Conservation (phyloP, 2,888 invertebrate genomes). For the Ormia ochracea region DNA sequence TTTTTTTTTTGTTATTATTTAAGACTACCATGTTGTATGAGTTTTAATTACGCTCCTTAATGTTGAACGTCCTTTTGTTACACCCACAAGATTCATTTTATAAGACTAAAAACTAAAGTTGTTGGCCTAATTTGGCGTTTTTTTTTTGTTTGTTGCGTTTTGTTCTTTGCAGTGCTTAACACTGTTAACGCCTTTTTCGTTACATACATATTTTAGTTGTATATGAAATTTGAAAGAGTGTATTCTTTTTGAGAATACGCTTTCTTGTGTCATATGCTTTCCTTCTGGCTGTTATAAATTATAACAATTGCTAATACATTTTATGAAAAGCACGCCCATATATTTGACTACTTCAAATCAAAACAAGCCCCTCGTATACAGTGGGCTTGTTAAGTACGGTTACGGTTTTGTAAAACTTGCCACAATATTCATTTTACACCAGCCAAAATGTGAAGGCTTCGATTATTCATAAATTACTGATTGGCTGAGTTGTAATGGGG, state of each 20-base stretch:
- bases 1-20: background rate
- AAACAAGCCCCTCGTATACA: too few species aligned
- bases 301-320: too few species aligned
- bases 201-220: constrained; percentile 5
- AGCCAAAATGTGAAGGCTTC: too few species aligned
- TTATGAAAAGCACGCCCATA: too few species aligned
- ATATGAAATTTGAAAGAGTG: constrained; percentile 15
- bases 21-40: constrained; percentile 13
- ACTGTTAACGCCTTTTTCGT: constrained; percentile 57
- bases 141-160: background rate
- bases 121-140: constrained; percentile 57
- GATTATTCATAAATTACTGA: too few species aligned
- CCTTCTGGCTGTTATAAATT: too few species aligned
- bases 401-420: too few species aligned
- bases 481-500: too few species aligned
- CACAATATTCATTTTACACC: too few species aligned
- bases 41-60: constrained; percentile 59
- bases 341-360: too few species aligned
- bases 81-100: constrained; percentile 54
- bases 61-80: constrained; percentile 43
- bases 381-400: too few species aligned
- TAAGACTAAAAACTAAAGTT: constrained; percentile 57
- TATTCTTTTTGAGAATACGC: background rate
- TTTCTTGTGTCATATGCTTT: too few species aligned
- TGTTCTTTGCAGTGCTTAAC: constrained; percentile 33